Evolutionary conservation across 1,140 invertebrate species (phyloP), one percentile per base, ranked within the genome.

Genomic region (Pseudachorutes palmiensis): DNA sequence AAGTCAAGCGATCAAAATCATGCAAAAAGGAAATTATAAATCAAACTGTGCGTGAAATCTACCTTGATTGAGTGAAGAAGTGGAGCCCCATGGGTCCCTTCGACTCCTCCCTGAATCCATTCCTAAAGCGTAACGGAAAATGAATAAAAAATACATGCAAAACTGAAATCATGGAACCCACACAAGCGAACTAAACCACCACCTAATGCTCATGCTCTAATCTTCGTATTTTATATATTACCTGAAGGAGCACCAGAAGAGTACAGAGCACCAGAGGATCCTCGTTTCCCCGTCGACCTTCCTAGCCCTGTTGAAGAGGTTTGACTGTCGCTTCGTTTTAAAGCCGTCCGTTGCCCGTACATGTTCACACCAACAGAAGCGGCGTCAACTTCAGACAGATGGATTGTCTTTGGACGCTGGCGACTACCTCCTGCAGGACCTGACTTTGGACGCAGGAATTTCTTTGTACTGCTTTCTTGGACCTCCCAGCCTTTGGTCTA

Each of bases 361-460:
- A 67, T 67, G 66, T 85, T 82, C n/a, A 87, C 80, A 66, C 86
- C 86, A 12, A 9, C 59, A 3, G n/a, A n/a, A n/a, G 29, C 29
- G 58, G 85, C 85, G 77, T 92, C 90, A 59, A 91, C 89, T 62
- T 71, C 66, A 32, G 70, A 68, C 22, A 70, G 58, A 75, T 92
- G 90, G 68, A 93, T 92, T 19, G 90, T 92, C 80, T 91, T 92
- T 41, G 90, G 90, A 33, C 90, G 80, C 59, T 88, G 88, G 63
- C 89, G 82, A 74, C 77, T n/a, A 31, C 66, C 66, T n/a, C 41
- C 70, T 31, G 62, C 49, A 55, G 69, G 63, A 29, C 62, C 67
- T 24, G 70, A 71, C 32, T 71, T 71, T 22, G 72, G 72, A 32
- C 72, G 36, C 58, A 74, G 64, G 60, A 71, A 70, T 28, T 59